Evolutionary conservation across 2,888 invertebrate species (phyloP), one percentile per base, ranked within the genome.

Genomic region (Lithophane socia): DNA sequence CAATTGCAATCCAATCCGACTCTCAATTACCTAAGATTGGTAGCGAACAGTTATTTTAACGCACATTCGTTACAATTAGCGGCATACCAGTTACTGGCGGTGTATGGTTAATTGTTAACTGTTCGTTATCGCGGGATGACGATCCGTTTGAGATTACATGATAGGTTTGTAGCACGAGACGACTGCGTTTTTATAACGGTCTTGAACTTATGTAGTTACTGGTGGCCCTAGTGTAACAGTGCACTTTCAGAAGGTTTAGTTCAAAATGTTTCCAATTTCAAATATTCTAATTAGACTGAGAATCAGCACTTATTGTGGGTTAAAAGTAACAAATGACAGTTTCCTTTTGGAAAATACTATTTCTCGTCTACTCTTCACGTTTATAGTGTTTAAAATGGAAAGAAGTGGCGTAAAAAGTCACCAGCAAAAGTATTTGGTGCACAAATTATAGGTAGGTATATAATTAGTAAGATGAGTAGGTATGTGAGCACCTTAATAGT

Each of bases 91-190:
- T 79, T 73, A 75, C 60, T 77, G 61, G 72, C 63, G 68, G 76
- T 83, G 71, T 77, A 79, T 75, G 72, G 78, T 80, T 79, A 83
- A 85, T 86, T 85, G 83, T 83, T 80, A 81, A 85, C 82, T 75
- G 86, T 85, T 79, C 68, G 73, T 79, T 87, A 82, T 83, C 82
- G 64, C 54, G 60, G 7, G 77, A 61, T 79, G 75, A 79, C 65
- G 86, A 84, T 86, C 73, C 58, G 80, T 80, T 83, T 79, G 61
- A 82, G 86, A 83, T 87, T 69, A 69, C 68, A 54, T 56, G 77
- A 75, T 77, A 65, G 71, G 29, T 70, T 64, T 72, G 63, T 58
- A 60, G 74, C 82, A 85, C 82, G 77, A 79, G 77, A 73, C 47
- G 64, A 66, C 52, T 68, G 67, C 73, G 71, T 82, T 77, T 79